A percentile compares a stretch with the other conserved stretches of the same genome.
These are phyloP conservation scores for Erinaceus europaeus DNA, from an alignment of 2,113 vertebrate genomes.

Conservation along the genomic window DNA sequence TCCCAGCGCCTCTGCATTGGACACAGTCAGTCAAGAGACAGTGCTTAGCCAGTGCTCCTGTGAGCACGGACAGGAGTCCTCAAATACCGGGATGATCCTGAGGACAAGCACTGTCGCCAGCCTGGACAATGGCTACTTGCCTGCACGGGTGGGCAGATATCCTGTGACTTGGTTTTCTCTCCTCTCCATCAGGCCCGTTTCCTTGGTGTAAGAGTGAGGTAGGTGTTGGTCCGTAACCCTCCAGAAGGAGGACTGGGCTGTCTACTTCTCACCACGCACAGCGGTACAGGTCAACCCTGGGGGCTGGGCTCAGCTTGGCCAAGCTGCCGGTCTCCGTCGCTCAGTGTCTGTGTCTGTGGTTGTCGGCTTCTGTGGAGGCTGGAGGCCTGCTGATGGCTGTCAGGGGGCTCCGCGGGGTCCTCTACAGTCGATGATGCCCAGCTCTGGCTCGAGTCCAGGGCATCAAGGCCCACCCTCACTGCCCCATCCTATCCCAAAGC, in stretches of 20 bases:
- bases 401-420: too few relatives aligned
- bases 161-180: background rate
- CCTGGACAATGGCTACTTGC: background rate
- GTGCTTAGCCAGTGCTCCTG: background rate
- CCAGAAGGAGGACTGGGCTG: background rate
- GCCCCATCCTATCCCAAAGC: conserved; percentile 11
- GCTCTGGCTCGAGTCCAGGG: background rate
- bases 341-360: background rate
- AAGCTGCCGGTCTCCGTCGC: background rate
- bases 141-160: background rate
- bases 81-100: background rate
- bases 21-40: background rate
- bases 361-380: background rate
- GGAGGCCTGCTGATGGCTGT: too few relatives aligned
- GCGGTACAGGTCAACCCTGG: background rate
- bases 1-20: background rate
- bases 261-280: background rate
- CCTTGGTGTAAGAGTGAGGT: background rate
- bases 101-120: background rate
- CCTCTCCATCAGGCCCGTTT: background rate
- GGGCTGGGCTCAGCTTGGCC: background rate
- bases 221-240: background rate
- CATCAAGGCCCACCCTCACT: conserved; percentile 41
- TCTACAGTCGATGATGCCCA: background rate
- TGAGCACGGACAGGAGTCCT: background rate